phyloP scores from a whole-genome alignment of 1,140 invertebrate species.

The Proctacanthus coquilletti region DNA sequence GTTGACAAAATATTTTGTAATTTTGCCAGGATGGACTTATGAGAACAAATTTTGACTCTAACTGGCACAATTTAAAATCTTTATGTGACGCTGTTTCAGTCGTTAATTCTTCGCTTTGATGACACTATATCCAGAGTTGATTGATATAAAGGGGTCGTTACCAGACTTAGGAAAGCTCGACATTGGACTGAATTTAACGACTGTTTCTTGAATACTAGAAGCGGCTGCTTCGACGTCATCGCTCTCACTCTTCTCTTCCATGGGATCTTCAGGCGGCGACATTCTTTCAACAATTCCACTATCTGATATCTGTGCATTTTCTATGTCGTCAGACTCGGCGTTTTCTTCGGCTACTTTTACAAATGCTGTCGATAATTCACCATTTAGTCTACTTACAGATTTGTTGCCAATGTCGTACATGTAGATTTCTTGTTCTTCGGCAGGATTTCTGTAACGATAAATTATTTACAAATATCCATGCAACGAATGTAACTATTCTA shows the following conservation, averaged over 20 bases:
- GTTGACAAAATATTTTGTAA: no score
- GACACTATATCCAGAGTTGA: no score
- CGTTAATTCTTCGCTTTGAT: no score
- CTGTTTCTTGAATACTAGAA: conserved; percentile 2
- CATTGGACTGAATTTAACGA: not conserved
- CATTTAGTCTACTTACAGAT: conserved; percentile 48
- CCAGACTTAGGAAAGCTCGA: no score
- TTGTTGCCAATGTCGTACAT: conserved; percentile 64
- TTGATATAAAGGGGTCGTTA: no score
- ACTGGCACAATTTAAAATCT: no score
- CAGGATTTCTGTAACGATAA: conserved; percentile 19
- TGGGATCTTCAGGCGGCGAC: no score
- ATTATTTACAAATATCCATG: conserved; percentile 4
- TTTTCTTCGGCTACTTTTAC: conserved; percentile 71
- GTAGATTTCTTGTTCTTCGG: conserved; percentile 58
- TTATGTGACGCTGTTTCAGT: no score
- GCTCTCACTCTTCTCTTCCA: no score
- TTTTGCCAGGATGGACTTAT: no score
- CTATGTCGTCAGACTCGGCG: conserved; percentile 48
- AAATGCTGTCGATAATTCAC: conserved; percentile 61
- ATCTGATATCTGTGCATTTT: conserved; percentile 40
- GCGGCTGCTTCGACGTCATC: conserved; percentile 1
- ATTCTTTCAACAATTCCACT: conserved; percentile 32
- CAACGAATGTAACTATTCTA: no score
- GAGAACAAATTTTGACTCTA: no score